Evolutionary conservation across 2,888 invertebrate species (phyloP).

Genomic region (Tubulanus polymorphus): DNA sequence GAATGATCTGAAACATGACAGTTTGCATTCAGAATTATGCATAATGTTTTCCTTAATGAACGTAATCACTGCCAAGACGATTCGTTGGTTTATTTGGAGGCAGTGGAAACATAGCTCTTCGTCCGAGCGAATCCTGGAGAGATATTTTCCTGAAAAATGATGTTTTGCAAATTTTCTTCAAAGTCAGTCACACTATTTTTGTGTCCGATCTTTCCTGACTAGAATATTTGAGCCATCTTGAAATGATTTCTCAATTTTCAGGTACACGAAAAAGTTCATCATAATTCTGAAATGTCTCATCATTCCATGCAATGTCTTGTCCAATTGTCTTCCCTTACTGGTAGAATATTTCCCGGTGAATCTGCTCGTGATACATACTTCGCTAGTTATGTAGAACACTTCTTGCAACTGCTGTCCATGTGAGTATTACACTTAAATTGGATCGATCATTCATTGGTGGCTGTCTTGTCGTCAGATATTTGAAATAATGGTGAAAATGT

Average conservation of each 20-base stretch:
- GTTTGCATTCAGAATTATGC: neutral
- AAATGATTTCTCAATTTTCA: slow-evolving; percentile 22
- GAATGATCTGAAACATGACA: slow-evolving; percentile 11
- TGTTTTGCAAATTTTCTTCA: slow-evolving; percentile 74
- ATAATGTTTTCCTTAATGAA: slow-evolving; percentile 15
- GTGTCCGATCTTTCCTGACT: too few species aligned
- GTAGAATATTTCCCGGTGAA: slow-evolving; percentile 58
- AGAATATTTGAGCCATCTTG: too few species aligned
- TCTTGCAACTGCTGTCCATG: slow-evolving; percentile 62
- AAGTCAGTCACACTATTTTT: too few species aligned
- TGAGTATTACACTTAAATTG: slow-evolving; percentile 35
- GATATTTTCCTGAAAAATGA: slow-evolving; percentile 73
- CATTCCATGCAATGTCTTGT: slow-evolving; percentile 77
- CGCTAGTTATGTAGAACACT: slow-evolving; percentile 60
- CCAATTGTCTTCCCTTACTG: slow-evolving; percentile 71
- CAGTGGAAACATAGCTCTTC: slow-evolving; percentile 64
- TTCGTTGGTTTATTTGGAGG: slow-evolving; percentile 65
- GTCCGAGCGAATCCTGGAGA: slow-evolving; percentile 67
- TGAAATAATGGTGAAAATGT: neutral
- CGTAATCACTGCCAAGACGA: slow-evolving; percentile 61
- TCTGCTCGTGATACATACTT: slow-evolving; percentile 60
- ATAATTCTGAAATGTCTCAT: slow-evolving; percentile 69
- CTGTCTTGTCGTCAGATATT: neutral
- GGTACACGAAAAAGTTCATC: slow-evolving; percentile 73
- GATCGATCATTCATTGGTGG: neutral